These are phyloP conservation scores for Tiliacea citrago DNA, from an alignment of 2,888 invertebrate species.

Conservation along the genomic window DNA sequence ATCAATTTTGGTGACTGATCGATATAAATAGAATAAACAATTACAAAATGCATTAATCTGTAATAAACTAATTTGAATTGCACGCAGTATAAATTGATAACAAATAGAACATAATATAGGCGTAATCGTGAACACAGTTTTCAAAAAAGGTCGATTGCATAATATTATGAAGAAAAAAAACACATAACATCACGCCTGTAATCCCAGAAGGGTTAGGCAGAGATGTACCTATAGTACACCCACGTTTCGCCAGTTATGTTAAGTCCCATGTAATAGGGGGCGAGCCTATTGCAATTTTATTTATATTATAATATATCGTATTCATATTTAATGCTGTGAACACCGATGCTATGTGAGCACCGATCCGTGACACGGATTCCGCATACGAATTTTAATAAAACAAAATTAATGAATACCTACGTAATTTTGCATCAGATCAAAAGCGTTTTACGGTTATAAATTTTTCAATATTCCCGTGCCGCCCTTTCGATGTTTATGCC, in stretches of 20 bases:
- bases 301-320: conserved; percentile 45
- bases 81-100: conserved; percentile 17
- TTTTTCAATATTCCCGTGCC: conserved; percentile 44
- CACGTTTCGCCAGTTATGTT: no score
- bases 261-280: no score
- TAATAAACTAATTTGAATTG: conserved; percentile 19
- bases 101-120: conserved; percentile 28
- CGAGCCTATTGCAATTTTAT: no score
- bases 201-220: no score
- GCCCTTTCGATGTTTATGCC: conserved; percentile 49
- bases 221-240: no score
- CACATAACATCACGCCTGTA: no score
- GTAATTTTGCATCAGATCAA: conserved; percentile 46
- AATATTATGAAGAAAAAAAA: no score
- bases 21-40: conserved; percentile 17
- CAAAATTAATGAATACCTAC: conserved; percentile 49
- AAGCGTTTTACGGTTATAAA: conserved; percentile 40
- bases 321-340: conserved; percentile 55
- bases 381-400: conserved; percentile 51
- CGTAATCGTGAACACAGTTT: conserved; percentile 40
- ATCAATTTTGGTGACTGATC: conserved; percentile 15
- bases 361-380: conserved; percentile 37
- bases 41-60: conserved; percentile 4
- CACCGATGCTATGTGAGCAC: conserved; percentile 34
- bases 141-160: conserved; percentile 36